These are phyloP conservation scores for Pocillopora verrucosa DNA, from an alignment of 64 coral and sea anemone species.

Conservation along the genomic window DNA sequence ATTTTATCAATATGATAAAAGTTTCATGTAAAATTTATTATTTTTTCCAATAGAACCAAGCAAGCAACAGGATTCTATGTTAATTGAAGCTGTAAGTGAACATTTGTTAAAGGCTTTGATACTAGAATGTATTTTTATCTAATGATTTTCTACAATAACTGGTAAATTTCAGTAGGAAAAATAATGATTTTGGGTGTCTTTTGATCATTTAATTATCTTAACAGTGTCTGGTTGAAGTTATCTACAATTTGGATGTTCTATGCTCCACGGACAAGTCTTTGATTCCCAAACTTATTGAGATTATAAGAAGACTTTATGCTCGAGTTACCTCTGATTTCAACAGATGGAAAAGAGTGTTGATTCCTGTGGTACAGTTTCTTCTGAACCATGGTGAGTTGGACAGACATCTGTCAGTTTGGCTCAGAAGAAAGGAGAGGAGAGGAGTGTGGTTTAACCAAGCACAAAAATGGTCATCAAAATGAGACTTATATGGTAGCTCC, in stretches of 20 bases:
- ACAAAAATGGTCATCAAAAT: no score
- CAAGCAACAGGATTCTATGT: conserved; percentile 68
- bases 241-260: conserved; percentile 70
- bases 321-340: conserved; percentile 59
- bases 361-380: conserved; percentile 79
- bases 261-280: conserved; percentile 80
- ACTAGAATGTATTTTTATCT: no score
- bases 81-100: conserved; percentile 84
- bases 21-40: not conserved
- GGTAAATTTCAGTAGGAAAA: no score
- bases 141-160: no score
- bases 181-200: no score
- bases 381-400: conserved; percentile 84
- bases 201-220: not conserved
- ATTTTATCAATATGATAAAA: no score
- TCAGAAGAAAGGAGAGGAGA: not conserved
- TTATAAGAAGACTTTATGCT: conserved; percentile 73
- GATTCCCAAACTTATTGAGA: conserved; percentile 90
- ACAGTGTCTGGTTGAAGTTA: conserved; percentile 90
- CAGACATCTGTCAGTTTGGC: not conserved
- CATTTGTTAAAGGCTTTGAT: no score
- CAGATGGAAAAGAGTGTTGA: conserved; percentile 77
- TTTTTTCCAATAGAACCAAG: conserved; percentile 64
- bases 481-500: no score
- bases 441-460: no score